phyloP scores from a whole-genome alignment of 1,140 invertebrate species.

The Chrysoperla carnea region DNA sequence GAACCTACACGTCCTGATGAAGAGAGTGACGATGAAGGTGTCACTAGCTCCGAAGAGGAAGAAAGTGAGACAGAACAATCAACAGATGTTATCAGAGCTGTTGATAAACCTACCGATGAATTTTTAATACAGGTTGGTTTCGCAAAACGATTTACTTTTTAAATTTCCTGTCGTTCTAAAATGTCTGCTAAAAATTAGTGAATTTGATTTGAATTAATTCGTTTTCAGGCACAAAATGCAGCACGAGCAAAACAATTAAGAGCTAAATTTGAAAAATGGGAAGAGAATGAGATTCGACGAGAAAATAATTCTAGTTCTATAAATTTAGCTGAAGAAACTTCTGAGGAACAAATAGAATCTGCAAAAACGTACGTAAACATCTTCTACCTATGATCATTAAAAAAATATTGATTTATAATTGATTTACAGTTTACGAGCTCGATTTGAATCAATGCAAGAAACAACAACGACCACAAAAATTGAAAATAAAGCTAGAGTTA shows the following conservation, averaged over 20 bases:
- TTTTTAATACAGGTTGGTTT: constrained; percentile 10
- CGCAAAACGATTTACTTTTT: no score
- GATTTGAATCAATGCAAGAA: constrained; percentile 63
- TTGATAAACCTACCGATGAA: constrained; percentile 22
- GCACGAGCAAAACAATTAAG: constrained; percentile 71
- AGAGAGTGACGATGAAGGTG: constrained; percentile 24
- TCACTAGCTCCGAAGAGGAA: constrained; percentile 28
- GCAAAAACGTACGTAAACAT: constrained; percentile 34
- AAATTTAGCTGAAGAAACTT: constrained; percentile 26
- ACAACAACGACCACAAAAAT: constrained; percentile 23
- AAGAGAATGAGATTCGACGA: constrained; percentile 44
- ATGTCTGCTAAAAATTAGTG: no score
- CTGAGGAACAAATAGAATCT: constrained; percentile 50
- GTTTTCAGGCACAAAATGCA: constrained; percentile 54
- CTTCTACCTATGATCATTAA: constrained; percentile 11
- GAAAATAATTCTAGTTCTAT: constrained; percentile 13
- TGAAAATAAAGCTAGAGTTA: constrained; percentile 35
- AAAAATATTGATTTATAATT: constrained; percentile 1
- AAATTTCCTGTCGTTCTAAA: no score
- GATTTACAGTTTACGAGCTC: constrained; percentile 47
- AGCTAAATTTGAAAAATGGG: constrained; percentile 85
- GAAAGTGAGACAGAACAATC: constrained; percentile 24
- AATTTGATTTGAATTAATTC: constrained; percentile 3
- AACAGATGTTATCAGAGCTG: constrained; percentile 22
- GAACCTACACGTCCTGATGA: constrained; percentile 36